Percentiles rank a stretch among this genome's conserved stretches.
phyloP scores from a whole-genome alignment of 53 echinoderm and acorn worm species.

The Echinarachnius parma region DNA sequence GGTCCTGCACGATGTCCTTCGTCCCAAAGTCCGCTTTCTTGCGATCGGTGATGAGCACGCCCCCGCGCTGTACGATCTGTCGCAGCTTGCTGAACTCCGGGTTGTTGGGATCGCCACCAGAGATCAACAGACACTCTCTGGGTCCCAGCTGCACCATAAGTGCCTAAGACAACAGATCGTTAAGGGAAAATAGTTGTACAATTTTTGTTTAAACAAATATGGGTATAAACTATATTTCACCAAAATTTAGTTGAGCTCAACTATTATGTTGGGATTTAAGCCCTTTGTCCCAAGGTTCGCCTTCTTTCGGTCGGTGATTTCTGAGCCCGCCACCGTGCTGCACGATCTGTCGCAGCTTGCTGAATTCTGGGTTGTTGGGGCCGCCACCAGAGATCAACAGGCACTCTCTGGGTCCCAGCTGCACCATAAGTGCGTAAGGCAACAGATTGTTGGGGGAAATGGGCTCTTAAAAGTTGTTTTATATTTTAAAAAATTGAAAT shows the following conservation, averaged over 20 bases:
- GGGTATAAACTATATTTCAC: no score
- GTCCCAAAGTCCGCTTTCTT: conserved; percentile 71
- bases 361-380: conserved; percentile 64
- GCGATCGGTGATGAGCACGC: conserved; percentile 83
- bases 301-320: no score
- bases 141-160: conserved; percentile 92
- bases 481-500: no score
- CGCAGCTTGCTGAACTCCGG: conserved; percentile 74
- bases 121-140: conserved; percentile 79
- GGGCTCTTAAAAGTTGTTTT: no score
- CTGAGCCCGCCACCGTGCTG: conserved; percentile 82
- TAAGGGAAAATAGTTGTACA: no score
- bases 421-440: conserved; percentile 89
- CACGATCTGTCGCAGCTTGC: conserved; percentile 74
- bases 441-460: no score
- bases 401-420: conserved; percentile 93
- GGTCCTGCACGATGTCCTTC: conserved; percentile 90
- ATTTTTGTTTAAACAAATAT: no score
- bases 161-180: no score
- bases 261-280: no score
- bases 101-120: conserved; percentile 65
- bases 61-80: conserved; percentile 77
- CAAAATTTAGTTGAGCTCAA: no score
- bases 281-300: no score
- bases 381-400: conserved; percentile 68